Conservation (phyloP, 2,797 vertebrate species). For the Typhlichthys eigenmanni region DNA sequence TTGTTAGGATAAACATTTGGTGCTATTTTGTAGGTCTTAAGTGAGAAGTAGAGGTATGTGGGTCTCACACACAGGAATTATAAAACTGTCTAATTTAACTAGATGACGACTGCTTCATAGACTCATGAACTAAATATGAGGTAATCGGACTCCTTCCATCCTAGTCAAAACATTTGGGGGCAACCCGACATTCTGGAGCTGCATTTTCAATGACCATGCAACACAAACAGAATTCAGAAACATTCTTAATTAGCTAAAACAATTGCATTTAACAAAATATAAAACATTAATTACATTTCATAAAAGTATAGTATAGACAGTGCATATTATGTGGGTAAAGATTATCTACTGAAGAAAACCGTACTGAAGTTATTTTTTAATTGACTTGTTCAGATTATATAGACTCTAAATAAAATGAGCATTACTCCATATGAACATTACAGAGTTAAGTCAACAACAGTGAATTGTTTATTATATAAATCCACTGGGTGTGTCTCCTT, state of each 20-base stretch:
- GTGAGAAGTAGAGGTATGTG: slow-evolving; percentile 49
- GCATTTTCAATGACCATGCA: background rate
- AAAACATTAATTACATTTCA: background rate
- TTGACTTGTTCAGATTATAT: too few relatives aligned
- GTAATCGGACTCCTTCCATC: slow-evolving; percentile 62
- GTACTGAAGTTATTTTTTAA: too few relatives aligned
- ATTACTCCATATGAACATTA: too few relatives aligned
- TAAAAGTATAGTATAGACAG: background rate
- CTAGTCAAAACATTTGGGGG: slow-evolving; percentile 62
- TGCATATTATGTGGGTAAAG: slow-evolving; percentile 1
- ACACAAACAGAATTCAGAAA: background rate
- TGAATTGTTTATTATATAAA: too few relatives aligned
- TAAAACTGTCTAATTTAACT: slow-evolving; percentile 74
- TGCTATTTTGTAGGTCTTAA: slow-evolving; percentile 47
- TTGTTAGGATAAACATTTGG: slow-evolving; percentile 42
- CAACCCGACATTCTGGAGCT: slow-evolving; percentile 38
- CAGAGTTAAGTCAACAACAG: too few relatives aligned
- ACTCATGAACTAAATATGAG: slow-evolving; percentile 69
- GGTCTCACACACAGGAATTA: slow-evolving; percentile 53
- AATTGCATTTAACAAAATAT: background rate
- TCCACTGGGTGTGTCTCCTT: too few relatives aligned
- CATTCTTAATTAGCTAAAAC: background rate
- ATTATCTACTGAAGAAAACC: too few relatives aligned
- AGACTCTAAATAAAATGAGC: too few relatives aligned
- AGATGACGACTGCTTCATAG: slow-evolving; percentile 70